Evolutionary conservation across 2,888 invertebrate genomes (phyloP), one percentile per base, ranked within the genome.

Genomic region (Drosophila tanythrix): DNA sequence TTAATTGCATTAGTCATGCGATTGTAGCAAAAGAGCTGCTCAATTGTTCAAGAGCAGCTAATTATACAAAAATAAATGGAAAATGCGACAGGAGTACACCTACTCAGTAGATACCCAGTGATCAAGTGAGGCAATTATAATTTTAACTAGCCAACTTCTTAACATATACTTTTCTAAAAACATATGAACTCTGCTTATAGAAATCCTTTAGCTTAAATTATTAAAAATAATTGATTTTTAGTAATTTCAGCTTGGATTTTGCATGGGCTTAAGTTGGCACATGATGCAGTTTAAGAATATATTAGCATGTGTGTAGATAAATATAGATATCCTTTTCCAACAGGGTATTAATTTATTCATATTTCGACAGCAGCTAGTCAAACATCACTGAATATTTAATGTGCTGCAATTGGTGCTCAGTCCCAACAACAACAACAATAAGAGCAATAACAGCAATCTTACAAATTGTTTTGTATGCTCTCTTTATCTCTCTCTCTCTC

Each of bases 1-100:
- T 40, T 52, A 74, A 78, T 74, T 64, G 53, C 50, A 64, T 61
- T 79, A 65, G 55, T 79, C 76, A 76, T 74, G 79, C 73, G 18
- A 69, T 69, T 56, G 33, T 64, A 61, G 58, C 31, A 50, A 66
- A 51, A 36, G 63, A 51, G n/a, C 31, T 27, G n/a, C 53, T 68
- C 35, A 60, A 27, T 43, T 56, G 29, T 56, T 71, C 40, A 43
- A 56, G 36, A 51, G 40, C 43, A 51, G 38, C 31, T 53, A 33
- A 35, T 35, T 35, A 51, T 51, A 50, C 35, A 51, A 51, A 35
- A 51, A 59, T 35, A 51, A 27, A 13, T 15, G 35, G 7, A 1
- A 10, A 51, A n/a, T 15, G 27, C 51, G 35, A 51, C 35, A 35
- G 51, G 13, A 15, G 10, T 51, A 13, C 31, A 25, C 15, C 13